Base-by-base conservation (phyloP, 2,113 vertebrate species). In the Callorhinus ursinus region DNA sequence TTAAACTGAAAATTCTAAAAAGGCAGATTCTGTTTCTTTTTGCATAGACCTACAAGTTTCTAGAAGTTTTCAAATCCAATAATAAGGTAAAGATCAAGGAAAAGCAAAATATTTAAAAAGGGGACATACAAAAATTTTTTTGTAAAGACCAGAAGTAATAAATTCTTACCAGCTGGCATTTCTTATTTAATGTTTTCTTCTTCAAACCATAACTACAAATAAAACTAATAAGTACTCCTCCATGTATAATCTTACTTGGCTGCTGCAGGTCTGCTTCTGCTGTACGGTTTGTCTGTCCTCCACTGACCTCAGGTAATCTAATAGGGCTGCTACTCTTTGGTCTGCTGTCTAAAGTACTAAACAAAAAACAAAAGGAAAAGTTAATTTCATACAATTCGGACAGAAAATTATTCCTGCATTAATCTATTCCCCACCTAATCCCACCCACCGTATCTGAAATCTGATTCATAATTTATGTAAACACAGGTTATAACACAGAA, bases 241-340 rank as follows among this genome's bases (percentile, higher is more conserved):
- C 15, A n/a, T 33, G 3, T 59, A 15, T 4, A 93, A 31, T 33
- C 99, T 98, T 98, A 99, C 99, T 98, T 92, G 97, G 96, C 65
- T 99, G 99, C 1, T 99, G 99, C 1, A 98, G 97, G 7, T 99
- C 99, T 0, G 98, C 14, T 8, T 99, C 99, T 3, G 97, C 26
- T 49, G 15, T 94, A 46, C 99, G 99, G 95, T 98, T 99, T 15
- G 98, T 95, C 97, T 98, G 99, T 76, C 99, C 98, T 3, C 94
- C 81, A 61, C 92, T 96, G 0, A 98, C 95, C 69, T 99, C 99
- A 1, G 97, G 99, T 90, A 99, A 97, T 93, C 99, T 99, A 69
- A 99, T 98, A 0, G 99, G 99, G 72, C 99, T 99, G 98, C 98
- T 99, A 79, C 91, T 99, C 98, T 99, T 99, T 4, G 98, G 98